Base-by-base conservation (phyloP, 1,140 invertebrate species). In the Aphelinus certus region DNA sequence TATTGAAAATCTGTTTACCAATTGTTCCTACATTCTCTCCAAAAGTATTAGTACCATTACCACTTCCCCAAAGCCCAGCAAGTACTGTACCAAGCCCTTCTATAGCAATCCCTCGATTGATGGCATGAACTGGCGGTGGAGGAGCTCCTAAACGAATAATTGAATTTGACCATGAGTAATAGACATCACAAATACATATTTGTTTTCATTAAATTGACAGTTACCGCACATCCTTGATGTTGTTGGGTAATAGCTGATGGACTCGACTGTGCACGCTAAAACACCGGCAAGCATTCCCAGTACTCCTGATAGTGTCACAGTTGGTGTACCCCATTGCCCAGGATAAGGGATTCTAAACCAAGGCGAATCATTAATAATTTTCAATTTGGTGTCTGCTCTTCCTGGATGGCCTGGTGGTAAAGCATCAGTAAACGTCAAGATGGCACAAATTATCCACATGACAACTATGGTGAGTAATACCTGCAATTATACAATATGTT, bases 21-120 rank as follows among this genome's bases (percentile, higher is more conserved):
- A 97, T 96, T 7, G 95, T 95, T 3, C 95, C 95, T 60, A 97
- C 94, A 84, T 97, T 97, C 86, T 96, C 94, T 26, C 93, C 93
- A 80, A 95, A 96, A 0, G 95, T 96, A 74, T 96, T 96, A 2
- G 95, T 95, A 2, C 95, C 95, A 80, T 96, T 96, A 3, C 93
- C 94, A 82, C 90, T 93, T 2, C 95, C 95, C 91, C 94, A 94
- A 1, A 95, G 86, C 0, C 95, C 95, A 0, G 95, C 94, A 6
- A 97, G 82, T 3, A 96, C 86, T 0, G 94, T 95, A 7, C 95
- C 95, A 7, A 97, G 77, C 0, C 95, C 95, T 87, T 97, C 95
- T 0, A 94, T 92, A 3, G 91, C 93, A 51, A 97, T 94, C 0
- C 95, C 96, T 7, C 95, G 90, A 84, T 96, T 96, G 67, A 97